Conservation (phyloP, 2,797 vertebrate species). For the Haliaeetus albicilla region DNA sequence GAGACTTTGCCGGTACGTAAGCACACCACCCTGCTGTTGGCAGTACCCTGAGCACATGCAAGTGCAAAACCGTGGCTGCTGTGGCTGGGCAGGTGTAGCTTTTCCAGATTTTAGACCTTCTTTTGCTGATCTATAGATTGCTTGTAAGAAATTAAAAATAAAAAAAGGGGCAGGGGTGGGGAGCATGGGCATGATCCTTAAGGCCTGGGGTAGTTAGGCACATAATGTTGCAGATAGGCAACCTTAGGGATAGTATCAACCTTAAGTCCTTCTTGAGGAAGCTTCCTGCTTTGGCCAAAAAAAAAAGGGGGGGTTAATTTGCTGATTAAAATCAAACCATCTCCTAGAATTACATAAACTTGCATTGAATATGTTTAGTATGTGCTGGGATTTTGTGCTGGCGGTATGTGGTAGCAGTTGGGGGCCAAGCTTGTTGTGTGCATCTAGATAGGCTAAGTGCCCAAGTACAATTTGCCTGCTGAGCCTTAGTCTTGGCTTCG, state of each 20-base stretch:
- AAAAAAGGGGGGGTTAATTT: not conserved
- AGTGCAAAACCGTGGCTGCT: not conserved
- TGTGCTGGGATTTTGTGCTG: not conserved
- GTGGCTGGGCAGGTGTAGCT: not conserved
- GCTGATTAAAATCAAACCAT: not conserved
- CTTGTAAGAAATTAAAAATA: not conserved
- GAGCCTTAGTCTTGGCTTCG: not conserved
- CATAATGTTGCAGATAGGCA: not conserved
- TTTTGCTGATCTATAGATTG: not conserved
- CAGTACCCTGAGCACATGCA: not conserved
- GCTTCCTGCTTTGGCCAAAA: not conserved
- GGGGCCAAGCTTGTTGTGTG: not conserved
- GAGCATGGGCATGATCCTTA: not conserved
- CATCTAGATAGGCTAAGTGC: not conserved
- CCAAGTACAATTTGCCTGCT: no score
- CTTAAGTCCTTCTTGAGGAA: not conserved
- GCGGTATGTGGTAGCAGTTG: not conserved
- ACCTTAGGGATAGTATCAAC: no score
- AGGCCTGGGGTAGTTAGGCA: not conserved
- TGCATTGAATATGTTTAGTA: not conserved
- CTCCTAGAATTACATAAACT: not conserved
- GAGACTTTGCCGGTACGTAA: accelerated
- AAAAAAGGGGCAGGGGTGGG: accelerated
- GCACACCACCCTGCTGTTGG: no score
- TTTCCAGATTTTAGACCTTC: not conserved